phyloP scores from a whole-genome alignment of 1,140 invertebrate genomes.

The Eumeta japonica region DNA sequence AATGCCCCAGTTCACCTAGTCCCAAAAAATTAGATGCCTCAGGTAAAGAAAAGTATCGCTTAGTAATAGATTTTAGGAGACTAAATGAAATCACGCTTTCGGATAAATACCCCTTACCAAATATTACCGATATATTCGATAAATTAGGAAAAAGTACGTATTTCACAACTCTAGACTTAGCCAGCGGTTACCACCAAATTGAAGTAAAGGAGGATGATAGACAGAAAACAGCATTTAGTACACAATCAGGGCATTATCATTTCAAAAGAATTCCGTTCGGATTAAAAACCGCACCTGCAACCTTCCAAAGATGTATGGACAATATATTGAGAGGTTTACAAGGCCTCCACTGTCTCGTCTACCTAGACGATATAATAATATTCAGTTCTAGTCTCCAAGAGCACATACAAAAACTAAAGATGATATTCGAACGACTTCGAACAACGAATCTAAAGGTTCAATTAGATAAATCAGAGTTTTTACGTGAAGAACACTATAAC shows the following conservation, averaged over 20 bases:
- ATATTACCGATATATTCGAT: conserved; percentile 46
- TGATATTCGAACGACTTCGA: neutral
- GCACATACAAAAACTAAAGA: conserved; percentile 5
- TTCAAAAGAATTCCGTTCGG: conserved; percentile 35
- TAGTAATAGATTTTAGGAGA: conserved; percentile 31
- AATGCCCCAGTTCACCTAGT: conserved; percentile 21
- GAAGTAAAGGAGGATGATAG: conserved; percentile 10
- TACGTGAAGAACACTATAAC: neutral
- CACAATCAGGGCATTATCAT: conserved; percentile 26
- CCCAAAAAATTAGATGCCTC: conserved; percentile 17
- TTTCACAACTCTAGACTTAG: conserved; percentile 37
- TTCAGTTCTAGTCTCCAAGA: conserved; percentile 17
- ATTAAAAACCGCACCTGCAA: conserved; percentile 25
- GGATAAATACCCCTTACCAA: conserved; percentile 57
- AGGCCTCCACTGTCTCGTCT: conserved; percentile 28
- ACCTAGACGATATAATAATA: conserved; percentile 42
- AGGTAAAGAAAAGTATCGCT: conserved; percentile 8
- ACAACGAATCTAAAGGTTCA: neutral
- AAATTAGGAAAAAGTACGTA: conserved; percentile 26
- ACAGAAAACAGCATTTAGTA: conserved; percentile 41
- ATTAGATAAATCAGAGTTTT: conserved; percentile 1
- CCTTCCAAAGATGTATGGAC: conserved; percentile 38
- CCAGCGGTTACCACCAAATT: conserved; percentile 26
- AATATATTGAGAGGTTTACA: conserved; percentile 27
- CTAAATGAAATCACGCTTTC: conserved; percentile 37